Evolutionary conservation across 2,888 invertebrate genomes (phyloP).

Genomic region (Pheosia tremula): DNA sequence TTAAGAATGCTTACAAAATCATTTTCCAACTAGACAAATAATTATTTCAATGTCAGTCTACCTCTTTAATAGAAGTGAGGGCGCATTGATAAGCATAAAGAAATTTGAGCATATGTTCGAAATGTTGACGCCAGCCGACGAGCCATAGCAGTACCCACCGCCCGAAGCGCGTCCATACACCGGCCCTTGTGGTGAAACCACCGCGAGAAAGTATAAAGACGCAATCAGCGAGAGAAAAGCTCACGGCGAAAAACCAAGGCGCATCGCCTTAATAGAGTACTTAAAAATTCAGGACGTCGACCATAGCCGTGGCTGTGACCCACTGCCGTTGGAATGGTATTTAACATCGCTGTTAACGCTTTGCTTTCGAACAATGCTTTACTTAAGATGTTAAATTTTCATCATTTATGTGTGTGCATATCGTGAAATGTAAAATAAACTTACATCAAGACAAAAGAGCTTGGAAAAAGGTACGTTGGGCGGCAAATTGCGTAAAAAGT

Average conservation of each 20-base stretch:
- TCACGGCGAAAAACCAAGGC: conserved; percentile 49
- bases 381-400: not conserved
- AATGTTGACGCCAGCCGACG: conserved; percentile 23
- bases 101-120: not conserved
- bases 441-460: conserved; percentile 26
- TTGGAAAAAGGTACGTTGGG: conserved; percentile 16
- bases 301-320: conserved; percentile 66
- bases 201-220: conserved; percentile 76
- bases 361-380: conserved; percentile 22
- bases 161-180: conserved; percentile 59
- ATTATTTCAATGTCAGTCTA: too few relatives aligned
- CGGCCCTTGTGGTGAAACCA: conserved; percentile 58
- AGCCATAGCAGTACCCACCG: conserved; percentile 32
- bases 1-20: too few relatives aligned
- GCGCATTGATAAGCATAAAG: too few relatives aligned
- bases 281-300: conserved; percentile 79
- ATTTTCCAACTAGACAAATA: too few relatives aligned
- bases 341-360: conserved; percentile 41
- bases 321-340: conserved; percentile 50
- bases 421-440: conserved; percentile 6
- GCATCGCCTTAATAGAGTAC: conserved; percentile 67
- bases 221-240: conserved; percentile 80
- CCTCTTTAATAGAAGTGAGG: too few relatives aligned
- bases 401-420: not conserved
- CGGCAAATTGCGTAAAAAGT: conserved; percentile 33